These are phyloP conservation scores for Cranoglanis bouderius DNA, from an alignment of 2,113 vertebrate species.

Conservation along the genomic window DNA sequence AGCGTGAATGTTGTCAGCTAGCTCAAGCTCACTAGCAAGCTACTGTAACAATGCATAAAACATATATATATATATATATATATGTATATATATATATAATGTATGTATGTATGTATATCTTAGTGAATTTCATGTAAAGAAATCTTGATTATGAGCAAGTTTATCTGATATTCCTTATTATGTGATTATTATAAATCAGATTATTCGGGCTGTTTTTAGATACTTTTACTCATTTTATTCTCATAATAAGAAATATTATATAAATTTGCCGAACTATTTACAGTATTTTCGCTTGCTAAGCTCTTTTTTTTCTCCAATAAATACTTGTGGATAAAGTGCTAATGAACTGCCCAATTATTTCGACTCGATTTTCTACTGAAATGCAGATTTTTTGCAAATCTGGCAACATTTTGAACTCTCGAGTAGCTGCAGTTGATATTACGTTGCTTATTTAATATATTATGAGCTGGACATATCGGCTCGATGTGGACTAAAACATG, in stretches of 20 bases:
- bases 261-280: neutral
- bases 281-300: too few species aligned
- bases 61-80: too few species aligned
- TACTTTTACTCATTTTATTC: too few species aligned
- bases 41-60: neutral
- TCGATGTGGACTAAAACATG: neutral
- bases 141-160: neutral
- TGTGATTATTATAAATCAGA: too few species aligned
- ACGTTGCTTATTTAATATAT: too few species aligned
- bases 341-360: neutral
- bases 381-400: neutral
- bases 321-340: neutral
- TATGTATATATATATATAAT: too few species aligned
- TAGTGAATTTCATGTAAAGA: neutral
- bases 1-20: too few species aligned
- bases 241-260: neutral
- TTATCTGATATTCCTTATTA: neutral
- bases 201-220: too few species aligned
- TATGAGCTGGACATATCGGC: too few species aligned
- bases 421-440: neutral
- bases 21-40: neutral
- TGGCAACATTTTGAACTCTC: neutral
- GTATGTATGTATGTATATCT: neutral
- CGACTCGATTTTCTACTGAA: neutral
- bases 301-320: too few species aligned